phyloP scores from a whole-genome alignment of 2,888 invertebrate species.

The Criorhina ranunculi region DNA sequence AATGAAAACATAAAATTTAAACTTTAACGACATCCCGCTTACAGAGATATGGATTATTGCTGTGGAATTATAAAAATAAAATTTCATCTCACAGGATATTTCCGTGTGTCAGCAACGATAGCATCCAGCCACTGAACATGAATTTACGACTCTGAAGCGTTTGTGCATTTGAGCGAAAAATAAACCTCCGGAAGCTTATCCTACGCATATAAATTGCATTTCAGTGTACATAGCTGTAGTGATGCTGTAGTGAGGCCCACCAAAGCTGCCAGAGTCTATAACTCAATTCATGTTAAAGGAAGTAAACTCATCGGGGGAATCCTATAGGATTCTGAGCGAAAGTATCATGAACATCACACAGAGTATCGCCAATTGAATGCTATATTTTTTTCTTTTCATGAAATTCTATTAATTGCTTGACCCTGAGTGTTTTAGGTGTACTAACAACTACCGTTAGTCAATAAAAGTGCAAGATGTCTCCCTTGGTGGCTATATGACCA shows the following conservation, averaged over 20 bases:
- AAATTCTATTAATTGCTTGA: neutral
- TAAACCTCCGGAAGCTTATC: neutral
- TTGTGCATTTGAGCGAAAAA: neutral
- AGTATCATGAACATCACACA: neutral
- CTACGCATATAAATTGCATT: neutral
- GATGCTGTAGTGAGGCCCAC: neutral
- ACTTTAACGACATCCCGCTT: neutral
- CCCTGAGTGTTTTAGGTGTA: neutral
- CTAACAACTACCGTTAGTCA: neutral
- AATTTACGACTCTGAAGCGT: neutral
- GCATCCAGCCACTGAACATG: neutral
- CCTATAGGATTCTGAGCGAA: neutral
- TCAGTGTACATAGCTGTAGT: neutral
- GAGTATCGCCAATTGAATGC: neutral
- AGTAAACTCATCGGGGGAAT: neutral
- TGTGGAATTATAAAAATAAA: neutral
- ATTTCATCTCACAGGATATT: neutral
- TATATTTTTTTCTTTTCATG: too few species aligned
- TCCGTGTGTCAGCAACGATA: neutral
- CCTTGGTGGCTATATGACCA: neutral
- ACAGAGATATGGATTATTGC: neutral
- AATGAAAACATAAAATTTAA: constrained; percentile 12
- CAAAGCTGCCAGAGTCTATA: neutral
- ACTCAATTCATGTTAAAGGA: neutral
- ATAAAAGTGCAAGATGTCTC: neutral